Conservation (phyloP, 2,797 vertebrate species). For the Cynopterus sphinx region DNA sequence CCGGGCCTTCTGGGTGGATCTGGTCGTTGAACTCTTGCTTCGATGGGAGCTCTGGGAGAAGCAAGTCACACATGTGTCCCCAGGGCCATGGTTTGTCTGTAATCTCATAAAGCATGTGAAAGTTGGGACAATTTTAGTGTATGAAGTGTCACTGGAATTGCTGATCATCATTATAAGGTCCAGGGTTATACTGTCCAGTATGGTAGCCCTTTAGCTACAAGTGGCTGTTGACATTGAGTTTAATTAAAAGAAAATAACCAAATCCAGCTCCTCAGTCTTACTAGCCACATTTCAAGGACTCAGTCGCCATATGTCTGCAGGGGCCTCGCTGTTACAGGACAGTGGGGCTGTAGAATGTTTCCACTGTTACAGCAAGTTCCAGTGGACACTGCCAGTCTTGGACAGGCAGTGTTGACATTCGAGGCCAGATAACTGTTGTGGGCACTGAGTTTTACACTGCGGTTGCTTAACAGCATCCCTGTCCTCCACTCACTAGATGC, state of each 20-base stretch:
- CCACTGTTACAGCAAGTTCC: background rate
- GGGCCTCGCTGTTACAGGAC: background rate
- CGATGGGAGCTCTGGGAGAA: background rate
- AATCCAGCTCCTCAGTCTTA: background rate
- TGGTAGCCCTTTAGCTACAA: background rate
- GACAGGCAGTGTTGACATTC: background rate
- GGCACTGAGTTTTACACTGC: background rate
- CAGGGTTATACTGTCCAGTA: background rate
- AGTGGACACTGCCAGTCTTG: background rate
- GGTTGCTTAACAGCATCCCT: background rate
- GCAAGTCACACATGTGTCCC: background rate
- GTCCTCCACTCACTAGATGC: background rate
- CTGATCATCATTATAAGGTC: background rate
- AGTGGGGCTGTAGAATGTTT: background rate
- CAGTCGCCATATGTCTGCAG: background rate
- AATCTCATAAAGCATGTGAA: background rate
- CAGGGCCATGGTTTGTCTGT: background rate
- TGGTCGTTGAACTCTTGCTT: background rate
- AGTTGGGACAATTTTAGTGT: background rate
- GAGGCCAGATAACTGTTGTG: background rate
- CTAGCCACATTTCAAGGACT: background rate
- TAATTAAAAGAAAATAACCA: background rate
- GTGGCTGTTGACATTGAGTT: background rate
- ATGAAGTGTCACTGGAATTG: background rate
- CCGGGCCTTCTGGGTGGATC: background rate